Evolutionary conservation across 1,140 invertebrate genomes (phyloP).

Genomic region (Schmidtea mediterranea): DNA sequence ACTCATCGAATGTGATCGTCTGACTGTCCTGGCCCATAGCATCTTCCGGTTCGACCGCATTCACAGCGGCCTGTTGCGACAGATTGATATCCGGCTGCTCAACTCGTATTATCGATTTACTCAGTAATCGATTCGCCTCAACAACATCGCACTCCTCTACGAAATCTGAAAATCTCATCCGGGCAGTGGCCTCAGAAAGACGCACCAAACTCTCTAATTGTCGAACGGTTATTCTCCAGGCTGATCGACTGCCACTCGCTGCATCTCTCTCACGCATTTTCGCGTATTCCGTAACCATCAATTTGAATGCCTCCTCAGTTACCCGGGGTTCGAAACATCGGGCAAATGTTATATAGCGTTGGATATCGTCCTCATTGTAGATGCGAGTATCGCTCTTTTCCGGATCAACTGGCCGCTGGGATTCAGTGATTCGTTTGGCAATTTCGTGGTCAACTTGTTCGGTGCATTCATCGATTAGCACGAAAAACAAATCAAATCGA

Average conservation of each 20-base stretch:
- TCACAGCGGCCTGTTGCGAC: constrained; percentile 39
- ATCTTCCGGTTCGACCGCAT: neutral
- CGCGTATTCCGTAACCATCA: constrained; percentile 65
- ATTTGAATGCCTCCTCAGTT: constrained; percentile 35
- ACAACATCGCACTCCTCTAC: constrained; percentile 49
- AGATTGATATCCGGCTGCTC: constrained; percentile 87
- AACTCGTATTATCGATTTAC: constrained; percentile 86
- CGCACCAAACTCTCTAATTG: constrained; percentile 89
- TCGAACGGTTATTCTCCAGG: constrained; percentile 86
- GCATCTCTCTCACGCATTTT: constrained; percentile 53
- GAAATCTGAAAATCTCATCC: constrained; percentile 67
- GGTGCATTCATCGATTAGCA: constrained; percentile 77
- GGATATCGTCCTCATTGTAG: constrained; percentile 33
- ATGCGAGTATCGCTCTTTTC: constrained; percentile 31
- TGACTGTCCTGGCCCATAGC: neutral
- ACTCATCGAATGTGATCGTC: constrained; percentile 49
- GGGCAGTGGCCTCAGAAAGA: constrained; percentile 74
- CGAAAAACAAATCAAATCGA: constrained; percentile 91
- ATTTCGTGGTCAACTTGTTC: constrained; percentile 78
- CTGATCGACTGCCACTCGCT: constrained; percentile 35
- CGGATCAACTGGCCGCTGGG: constrained; percentile 52
- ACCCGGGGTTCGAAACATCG: constrained; percentile 79
- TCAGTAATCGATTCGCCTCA: constrained; percentile 73
- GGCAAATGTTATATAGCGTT: constrained; percentile 79
- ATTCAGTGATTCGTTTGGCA: constrained; percentile 69